Base-by-base conservation (phyloP, 2,797 vertebrate genomes). In the Coregonus ussuriensis region DNA sequence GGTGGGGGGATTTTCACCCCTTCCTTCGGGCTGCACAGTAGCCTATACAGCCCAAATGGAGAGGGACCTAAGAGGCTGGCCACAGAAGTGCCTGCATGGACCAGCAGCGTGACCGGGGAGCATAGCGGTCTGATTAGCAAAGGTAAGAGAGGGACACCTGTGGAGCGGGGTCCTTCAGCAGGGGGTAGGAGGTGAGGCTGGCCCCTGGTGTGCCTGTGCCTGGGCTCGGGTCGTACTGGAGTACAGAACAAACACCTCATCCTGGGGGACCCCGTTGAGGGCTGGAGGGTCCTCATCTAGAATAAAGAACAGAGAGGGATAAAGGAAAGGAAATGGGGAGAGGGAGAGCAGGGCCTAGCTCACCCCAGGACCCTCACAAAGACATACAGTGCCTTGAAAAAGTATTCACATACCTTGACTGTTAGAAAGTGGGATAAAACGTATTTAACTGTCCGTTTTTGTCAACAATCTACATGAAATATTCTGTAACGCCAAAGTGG, bases 111-210 rank as follows among this genome's bases (percentile, higher is more conserved):
- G 91, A 91, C 91, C 83, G 78, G 85, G 88, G 81, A 88, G 82
- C 76, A 77, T 80, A 74, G 81, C 82, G 76, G 86, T 85, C 80
- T 88, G 87, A 92, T 93, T 93, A 91, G 84, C 75, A 82, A 85
- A 47, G 41, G 41, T 47, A 47, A 47, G 41, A 47, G 11, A 11
- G 41, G 41, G 41, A 13, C 9, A 9, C 41, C 3, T 47, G 41
- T 47, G 41, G 41, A 47, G 41, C 9, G 3, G 9, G 68, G 86
- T 78, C 77, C 78, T 89, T 83, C 82, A 75, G 75, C 79, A 83
- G 81, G 53, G 54, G 79, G 76, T 81, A 71, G 70, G 67, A 77
- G 41, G 76, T 75, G 75, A n/a, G 72, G 59, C 71, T 72, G 75
- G 81, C 76, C 81, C 72, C 77, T 62, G n/a, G 76, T 86, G 82